Percentiles rank a stretch among this genome's conserved stretches.
phyloP scores from a whole-genome alignment of 2,888 invertebrate species.

The Tetragnatha montana region DNA sequence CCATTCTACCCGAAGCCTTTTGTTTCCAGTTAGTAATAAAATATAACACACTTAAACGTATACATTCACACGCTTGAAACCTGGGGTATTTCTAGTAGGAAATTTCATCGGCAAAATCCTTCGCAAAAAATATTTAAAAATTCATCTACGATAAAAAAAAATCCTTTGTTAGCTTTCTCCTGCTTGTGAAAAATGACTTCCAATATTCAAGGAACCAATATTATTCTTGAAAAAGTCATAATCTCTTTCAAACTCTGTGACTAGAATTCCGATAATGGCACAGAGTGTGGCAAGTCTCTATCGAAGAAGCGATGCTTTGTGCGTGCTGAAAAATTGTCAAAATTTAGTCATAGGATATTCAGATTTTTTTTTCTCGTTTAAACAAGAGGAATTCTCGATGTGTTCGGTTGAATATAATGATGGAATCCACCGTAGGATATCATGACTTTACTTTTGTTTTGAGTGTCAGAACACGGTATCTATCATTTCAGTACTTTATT shows the following conservation, averaged over 20 bases:
- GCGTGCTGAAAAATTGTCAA: neutral
- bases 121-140: neutral
- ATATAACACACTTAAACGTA: no score
- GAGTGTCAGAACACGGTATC: neutral
- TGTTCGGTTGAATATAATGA: neutral
- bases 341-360: neutral
- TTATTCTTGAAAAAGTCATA: neutral
- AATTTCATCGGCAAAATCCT: neutral
- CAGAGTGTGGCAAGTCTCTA: neutral
- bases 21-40: no score
- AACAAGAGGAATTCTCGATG: neutral
- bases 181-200: neutral
- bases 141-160: neutral
- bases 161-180: neutral
- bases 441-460: neutral
- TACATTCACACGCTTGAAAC: no score
- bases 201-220: neutral
- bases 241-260: neutral
- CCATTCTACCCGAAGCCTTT: no score
- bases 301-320: neutral
- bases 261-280: neutral
- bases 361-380: neutral
- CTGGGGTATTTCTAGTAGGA: neutral
- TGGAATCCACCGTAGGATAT: neutral
- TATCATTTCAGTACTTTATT: neutral